Evolutionary conservation across 2,888 invertebrate species (phyloP), one percentile per base, ranked within the genome.

Genomic region (Punctoribates punctum): DNA sequence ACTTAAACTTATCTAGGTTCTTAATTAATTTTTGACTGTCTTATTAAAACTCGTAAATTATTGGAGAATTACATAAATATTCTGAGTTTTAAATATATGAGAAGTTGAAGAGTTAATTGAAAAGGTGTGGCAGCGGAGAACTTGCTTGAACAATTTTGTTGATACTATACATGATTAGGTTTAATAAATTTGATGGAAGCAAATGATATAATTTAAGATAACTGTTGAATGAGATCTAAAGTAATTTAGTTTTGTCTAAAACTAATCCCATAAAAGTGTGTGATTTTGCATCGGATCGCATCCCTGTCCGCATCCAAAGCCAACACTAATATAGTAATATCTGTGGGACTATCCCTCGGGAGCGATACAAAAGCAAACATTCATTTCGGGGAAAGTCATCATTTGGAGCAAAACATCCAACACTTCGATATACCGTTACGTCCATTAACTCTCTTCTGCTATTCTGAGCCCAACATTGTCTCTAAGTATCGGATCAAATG

Each of bases 361-460:
- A 70, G n/a, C 70, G 38, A 70, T 70, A 70, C 38, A 70, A 62
- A 15, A 27, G 29, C 62, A 62, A 70, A 70, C 70, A 70, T 70
- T 70, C 70, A 70, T 70, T 70, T 70, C 20, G 70, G 38, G 70
- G n/a, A 70, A 70, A 70, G 70, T 70, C 70, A 70, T 70, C 70
- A 70, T 70, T 70, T 70, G 23, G 46, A 20, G 13, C 70, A 70
- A 29, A 23, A 34, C 13, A 25, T 25, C 62, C 25, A 27, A 17
- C 62, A 62, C 42, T 20, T 70, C 38, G 65, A 65, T 57, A 20
- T 65, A 65, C 65, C 38, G 38, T 65, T 34, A 29, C 65, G 65
- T 65, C 65, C 65, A 65, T 65, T 65, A 65, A 65, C 65, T 65
- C 70, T 70, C 34, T 70, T 70, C 23, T 38, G 34, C 46, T 70